A percentile compares a stretch with the other conserved stretches of the same genome.
Evolutionary conservation across 37 sponge, comb jelly and placozoan species (phyloP).

Genomic region (Lycopodina hypogea): DNA sequence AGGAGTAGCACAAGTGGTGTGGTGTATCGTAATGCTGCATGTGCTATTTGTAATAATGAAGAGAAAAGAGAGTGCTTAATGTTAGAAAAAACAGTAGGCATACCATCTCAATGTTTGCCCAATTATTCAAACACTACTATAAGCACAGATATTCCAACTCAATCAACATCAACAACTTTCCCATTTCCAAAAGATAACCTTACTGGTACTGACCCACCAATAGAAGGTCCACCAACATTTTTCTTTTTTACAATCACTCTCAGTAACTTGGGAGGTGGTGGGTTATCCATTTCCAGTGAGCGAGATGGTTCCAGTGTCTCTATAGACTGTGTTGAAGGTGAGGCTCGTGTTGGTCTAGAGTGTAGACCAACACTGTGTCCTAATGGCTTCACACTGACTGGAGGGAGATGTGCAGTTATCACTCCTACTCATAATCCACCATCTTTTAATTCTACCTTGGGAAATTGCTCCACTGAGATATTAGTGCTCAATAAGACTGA

Average conservation of each 20-base stretch:
- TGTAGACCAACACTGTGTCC: slow-evolving; percentile 19
- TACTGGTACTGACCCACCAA: no score
- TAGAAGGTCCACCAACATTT: no score
- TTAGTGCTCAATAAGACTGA: slow-evolving; percentile 23
- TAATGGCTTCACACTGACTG: neutral
- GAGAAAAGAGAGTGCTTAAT: neutral
- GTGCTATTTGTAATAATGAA: slow-evolving; percentile 16
- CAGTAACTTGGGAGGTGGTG: slow-evolving; percentile 3
- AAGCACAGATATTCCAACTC: no score
- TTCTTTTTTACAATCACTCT: slow-evolving; percentile 24
- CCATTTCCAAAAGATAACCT: no score
- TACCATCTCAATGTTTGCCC: neutral
- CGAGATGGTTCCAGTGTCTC: neutral
- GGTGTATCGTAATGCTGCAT: neutral
- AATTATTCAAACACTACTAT: no score
- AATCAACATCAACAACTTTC: no score
- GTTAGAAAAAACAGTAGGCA: neutral
- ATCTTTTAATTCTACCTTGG: neutral
- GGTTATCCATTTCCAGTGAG: neutral
- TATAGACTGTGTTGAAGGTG: neutral
- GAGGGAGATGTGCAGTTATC: slow-evolving; percentile 8
- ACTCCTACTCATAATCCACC: neutral
- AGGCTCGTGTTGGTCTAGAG: neutral
- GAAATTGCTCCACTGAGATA: slow-evolving; percentile 7
- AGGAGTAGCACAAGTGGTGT: neutral